Conservation (phyloP, 2,888 invertebrate species). For the Stenodema calcarata region DNA sequence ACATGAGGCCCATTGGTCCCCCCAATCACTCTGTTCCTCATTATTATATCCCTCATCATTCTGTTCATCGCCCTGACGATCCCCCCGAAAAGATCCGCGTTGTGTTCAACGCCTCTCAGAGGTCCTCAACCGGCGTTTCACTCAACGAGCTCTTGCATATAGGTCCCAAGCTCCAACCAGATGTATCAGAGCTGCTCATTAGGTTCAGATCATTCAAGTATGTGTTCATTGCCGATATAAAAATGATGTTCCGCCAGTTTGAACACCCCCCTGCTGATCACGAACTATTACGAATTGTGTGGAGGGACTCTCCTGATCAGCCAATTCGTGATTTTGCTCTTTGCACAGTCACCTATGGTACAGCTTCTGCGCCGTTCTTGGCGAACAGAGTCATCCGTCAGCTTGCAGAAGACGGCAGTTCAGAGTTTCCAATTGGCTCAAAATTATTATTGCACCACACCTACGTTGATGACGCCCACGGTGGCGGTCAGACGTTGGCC, state of each 20-base stretch:
- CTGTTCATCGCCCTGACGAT: neutral
- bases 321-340: constrained; percentile 54
- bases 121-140: neutral
- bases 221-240: constrained; percentile 32
- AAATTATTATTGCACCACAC: constrained; percentile 49
- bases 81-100: constrained; percentile 22
- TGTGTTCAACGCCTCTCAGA: constrained; percentile 26
- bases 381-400: constrained; percentile 55
- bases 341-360: constrained; percentile 57
- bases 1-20: neutral
- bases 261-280: constrained; percentile 42
- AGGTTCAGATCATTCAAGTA: constrained; percentile 38
- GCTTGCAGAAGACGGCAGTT: constrained; percentile 51
- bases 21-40: neutral
- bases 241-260: constrained; percentile 51
- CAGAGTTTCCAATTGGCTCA: constrained; percentile 52
- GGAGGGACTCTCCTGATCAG: constrained; percentile 52
- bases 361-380: constrained; percentile 55
- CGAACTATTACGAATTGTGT: constrained; percentile 56
- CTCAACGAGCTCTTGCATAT: neutral
- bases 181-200: neutral
- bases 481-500: neutral
- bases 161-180: neutral
- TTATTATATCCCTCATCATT: constrained; percentile 29
- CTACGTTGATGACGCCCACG: constrained; percentile 58